These are phyloP conservation scores for Sylvietta virens DNA, from an alignment of 2,113 vertebrate species.

Conservation along the genomic window DNA sequence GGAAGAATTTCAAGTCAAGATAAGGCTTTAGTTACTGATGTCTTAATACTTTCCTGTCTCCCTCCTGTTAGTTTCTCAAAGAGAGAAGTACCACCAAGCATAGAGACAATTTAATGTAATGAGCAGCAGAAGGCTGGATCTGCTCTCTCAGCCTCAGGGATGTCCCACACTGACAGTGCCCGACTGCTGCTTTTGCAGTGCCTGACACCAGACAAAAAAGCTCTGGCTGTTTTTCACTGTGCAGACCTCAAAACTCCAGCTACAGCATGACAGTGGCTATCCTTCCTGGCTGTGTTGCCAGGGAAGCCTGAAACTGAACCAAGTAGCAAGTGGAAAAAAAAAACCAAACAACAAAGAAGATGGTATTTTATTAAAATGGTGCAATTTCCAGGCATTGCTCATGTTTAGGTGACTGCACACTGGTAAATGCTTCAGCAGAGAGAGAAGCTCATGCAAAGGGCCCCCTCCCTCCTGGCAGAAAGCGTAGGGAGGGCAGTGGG, in stretches of 20 bases:
- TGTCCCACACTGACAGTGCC: background rate
- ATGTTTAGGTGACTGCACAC: background rate
- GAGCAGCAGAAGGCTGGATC: background rate
- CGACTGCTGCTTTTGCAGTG: rapidly evolving
- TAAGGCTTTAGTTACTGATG: background rate
- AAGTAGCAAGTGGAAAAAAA: background rate
- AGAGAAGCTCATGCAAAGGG: background rate
- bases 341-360: background rate
- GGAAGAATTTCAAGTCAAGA: background rate
- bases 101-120: background rate
- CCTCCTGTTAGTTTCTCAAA: background rate
- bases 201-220: rapidly evolving
- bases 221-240: background rate
- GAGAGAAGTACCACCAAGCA: background rate
- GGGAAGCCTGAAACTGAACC: background rate
- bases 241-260: background rate
- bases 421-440: background rate
- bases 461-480: background rate
- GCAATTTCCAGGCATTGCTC: background rate
- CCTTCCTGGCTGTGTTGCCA: background rate
- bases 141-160: background rate
- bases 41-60: background rate
- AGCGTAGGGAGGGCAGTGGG: background rate
- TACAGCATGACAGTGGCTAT: background rate
- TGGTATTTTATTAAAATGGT: background rate